Base-by-base conservation (phyloP, 2,797 vertebrate genomes). In the Neomorphus geoffroyi region DNA sequence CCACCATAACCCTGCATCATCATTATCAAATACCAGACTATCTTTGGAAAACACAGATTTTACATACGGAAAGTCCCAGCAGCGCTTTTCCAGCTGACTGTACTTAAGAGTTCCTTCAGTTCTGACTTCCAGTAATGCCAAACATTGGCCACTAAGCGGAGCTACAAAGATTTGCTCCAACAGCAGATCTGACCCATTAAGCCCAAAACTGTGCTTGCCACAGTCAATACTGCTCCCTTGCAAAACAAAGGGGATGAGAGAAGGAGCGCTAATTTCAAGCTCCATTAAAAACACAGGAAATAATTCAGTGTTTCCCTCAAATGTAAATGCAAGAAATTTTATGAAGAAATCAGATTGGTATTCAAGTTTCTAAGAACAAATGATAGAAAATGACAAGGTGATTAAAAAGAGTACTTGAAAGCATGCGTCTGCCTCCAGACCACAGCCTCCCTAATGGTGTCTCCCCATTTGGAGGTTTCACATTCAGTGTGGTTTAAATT, bases 31-130 rank as follows among this genome's bases (percentile, higher is more conserved):
- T 45, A 67, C 39, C 46, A 81, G 67, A 7, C 57, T 70, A 28
- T 74, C 80, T 95, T 90, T 85, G 82, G 90, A 84, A 96, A 82
- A 93, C 15, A 85, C 77, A 77, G 35, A 18, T 66, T 86, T 88
- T 60, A 73, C 74, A 61, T 18, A 28, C 64, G 9, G 43, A 61
- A 92, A 64, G 67, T 57, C 77, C 56, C 86, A 77, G 41, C n/a
- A 78, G 74, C 46, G 24, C 54, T 71, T 69, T 82, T 82, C 57
- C 64, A 80, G 83, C 57, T 82, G 86, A 73, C 45, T 77, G 8
- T 17, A 48, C 17, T 0, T 9, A 50, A 12, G 30, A 28, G 28
- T 39, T 64, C 37, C 83, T 35, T 19, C 60, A 50, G 41, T 3
- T 43, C 35, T 0, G 0, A 80, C 26, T 51, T 70, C 56, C 35